Percentiles rank a stretch among this genome's conserved stretches.
phyloP scores from a whole-genome alignment of 2,113 vertebrate genomes.

The Glaucidium brasilianum region DNA sequence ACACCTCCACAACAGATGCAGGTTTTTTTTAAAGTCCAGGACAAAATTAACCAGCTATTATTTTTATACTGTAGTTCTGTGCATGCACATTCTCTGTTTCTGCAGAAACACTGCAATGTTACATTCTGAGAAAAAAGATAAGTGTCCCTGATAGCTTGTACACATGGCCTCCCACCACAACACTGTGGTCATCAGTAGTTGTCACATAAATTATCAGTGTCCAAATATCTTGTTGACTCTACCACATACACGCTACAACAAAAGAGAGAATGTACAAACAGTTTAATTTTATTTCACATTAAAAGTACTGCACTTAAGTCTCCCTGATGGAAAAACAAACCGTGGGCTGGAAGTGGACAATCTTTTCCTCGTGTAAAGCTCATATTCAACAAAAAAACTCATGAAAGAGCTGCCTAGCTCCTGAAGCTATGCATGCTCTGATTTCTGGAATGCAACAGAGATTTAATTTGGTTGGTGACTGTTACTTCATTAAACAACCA shows the following conservation, averaged over 20 bases:
- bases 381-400: not conserved
- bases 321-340: not conserved
- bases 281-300: not conserved
- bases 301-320: not conserved
- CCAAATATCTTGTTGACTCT: not conserved
- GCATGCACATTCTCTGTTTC: not conserved
- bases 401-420: not conserved
- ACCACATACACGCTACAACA: not conserved
- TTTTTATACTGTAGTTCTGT: not conserved
- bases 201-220: not conserved
- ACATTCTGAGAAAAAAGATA: not conserved
- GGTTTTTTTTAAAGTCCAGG: not conserved
- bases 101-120: not conserved
- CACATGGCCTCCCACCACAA: not conserved
- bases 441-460: not conserved
- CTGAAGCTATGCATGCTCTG: not conserved
- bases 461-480: not conserved
- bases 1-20: not conserved
- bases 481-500: not conserved
- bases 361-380: not conserved
- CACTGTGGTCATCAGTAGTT: not conserved
- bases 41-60: constrained; percentile 35
- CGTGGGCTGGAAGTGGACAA: not conserved
- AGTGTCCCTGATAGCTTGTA: not conserved
- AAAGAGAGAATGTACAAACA: not conserved